Percentiles rank a stretch among this genome's conserved stretches.
phyloP scores from a whole-genome alignment of 2,113 vertebrate species.

The Paramormyrops kingsleyae region DNA sequence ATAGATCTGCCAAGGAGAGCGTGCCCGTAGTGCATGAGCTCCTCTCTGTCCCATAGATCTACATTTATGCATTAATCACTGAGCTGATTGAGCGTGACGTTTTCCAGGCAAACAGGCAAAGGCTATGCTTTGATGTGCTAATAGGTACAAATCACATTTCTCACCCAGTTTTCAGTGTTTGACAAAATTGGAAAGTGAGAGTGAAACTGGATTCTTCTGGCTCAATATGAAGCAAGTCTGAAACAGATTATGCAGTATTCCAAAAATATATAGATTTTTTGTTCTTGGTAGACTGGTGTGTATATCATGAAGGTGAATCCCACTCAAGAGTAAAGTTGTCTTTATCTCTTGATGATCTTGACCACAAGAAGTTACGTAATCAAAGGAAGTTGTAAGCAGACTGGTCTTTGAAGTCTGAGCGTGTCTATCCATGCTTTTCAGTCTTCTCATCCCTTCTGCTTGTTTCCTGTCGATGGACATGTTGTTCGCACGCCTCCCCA shows the following conservation, averaged over 20 bases:
- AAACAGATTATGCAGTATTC: not conserved
- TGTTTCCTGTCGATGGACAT: not conserved
- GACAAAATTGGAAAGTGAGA: not conserved
- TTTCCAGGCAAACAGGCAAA: not conserved
- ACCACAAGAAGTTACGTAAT: not conserved
- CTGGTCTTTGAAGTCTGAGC: not conserved
- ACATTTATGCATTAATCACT: not conserved
- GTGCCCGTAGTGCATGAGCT: not conserved
- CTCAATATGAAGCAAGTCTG: not conserved
- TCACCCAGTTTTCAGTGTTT: not conserved
- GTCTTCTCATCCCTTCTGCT: not conserved
- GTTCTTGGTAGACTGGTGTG: not conserved
- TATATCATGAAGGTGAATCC: not conserved
- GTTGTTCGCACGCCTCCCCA: not conserved
- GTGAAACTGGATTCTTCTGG: not conserved
- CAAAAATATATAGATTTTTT: not conserved
- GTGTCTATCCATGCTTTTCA: not conserved
- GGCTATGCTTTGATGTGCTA: not conserved
- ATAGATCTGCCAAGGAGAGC: not conserved
- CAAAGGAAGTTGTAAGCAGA: not conserved
- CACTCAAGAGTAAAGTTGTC: not conserved
- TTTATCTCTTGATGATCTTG: not conserved
- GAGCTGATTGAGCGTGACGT: not conserved
- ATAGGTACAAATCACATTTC: not conserved
- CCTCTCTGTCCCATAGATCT: not conserved